Conservation (phyloP, 1,140 invertebrate genomes). For the Hormaphis cornu region DNA sequence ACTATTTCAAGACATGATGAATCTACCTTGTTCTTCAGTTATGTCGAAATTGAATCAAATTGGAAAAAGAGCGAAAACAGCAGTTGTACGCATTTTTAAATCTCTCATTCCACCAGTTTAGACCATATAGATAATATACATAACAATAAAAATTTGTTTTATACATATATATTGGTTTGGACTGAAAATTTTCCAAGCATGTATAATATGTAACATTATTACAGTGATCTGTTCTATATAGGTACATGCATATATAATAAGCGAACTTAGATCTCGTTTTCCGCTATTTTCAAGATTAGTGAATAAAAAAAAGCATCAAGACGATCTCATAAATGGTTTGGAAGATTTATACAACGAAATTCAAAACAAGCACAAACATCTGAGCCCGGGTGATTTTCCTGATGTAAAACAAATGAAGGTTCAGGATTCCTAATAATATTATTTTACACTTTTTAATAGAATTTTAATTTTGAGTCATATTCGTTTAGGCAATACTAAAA, state of each 20-base stretch:
- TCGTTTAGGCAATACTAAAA: not conserved
- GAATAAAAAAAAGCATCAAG: constrained; percentile 56
- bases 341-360: constrained; percentile 17
- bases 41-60: constrained; percentile 71
- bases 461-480: not conserved
- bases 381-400: constrained; percentile 58
- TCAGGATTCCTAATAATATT: constrained; percentile 40
- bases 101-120: no score
- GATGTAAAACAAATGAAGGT: constrained; percentile 93
- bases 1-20: constrained; percentile 62
- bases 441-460: not conserved
- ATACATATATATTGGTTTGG: not conserved
- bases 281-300: constrained; percentile 49
- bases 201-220: not conserved
- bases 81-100: constrained; percentile 65
- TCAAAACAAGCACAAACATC: constrained; percentile 40
- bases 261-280: constrained; percentile 51
- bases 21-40: constrained; percentile 64
- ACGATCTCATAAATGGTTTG: constrained; percentile 26
- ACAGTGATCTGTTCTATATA: constrained; percentile 39
- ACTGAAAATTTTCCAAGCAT: not conserved
- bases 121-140: no score
- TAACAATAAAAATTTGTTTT: no score
- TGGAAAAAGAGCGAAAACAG: constrained; percentile 89
- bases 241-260: constrained; percentile 95